Evolutionary conservation across 2,797 vertebrate species (phyloP).

Genomic region (Apogon talboti): DNA sequence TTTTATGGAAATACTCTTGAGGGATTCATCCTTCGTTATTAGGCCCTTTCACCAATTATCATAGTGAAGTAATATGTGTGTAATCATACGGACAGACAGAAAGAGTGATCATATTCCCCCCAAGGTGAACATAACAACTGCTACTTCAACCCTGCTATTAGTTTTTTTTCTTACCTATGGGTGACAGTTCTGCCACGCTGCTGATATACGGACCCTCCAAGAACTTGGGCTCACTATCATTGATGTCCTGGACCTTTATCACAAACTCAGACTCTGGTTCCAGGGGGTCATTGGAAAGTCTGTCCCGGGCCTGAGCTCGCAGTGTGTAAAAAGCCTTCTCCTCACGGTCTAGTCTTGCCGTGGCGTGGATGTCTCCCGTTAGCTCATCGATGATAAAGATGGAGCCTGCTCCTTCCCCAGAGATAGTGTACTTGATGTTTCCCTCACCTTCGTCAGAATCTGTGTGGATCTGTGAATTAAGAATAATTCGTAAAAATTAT

Average conservation of each 20-base stretch:
- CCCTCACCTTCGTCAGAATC: conserved; percentile 96
- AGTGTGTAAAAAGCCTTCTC: conserved; percentile 97
- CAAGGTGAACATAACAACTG: too few relatives aligned
- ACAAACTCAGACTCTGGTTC: conserved; percentile 98
- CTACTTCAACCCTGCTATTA: too few relatives aligned
- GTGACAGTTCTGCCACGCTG: conserved; percentile 95
- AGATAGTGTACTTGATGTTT: conserved; percentile 98
- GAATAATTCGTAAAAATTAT: too few relatives aligned
- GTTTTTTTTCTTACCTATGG: conserved; percentile 83
- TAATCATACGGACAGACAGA: too few relatives aligned
- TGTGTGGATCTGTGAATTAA: conserved; percentile 91
- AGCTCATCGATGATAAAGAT: conserved; percentile 97
- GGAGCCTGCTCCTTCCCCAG: conserved; percentile 93
- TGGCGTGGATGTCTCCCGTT: conserved; percentile 97
- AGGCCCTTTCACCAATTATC: too few relatives aligned
- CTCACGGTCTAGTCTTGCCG: conserved; percentile 93
- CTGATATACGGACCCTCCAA: conserved; percentile 96
- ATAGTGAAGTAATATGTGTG: too few relatives aligned
- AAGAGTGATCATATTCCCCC: too few relatives aligned
- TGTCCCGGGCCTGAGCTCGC: conserved; percentile 91
- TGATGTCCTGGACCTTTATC: conserved; percentile 99
- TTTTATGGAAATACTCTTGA: too few relatives aligned
- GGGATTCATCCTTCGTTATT: too few relatives aligned
- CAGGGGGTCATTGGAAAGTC: conserved; percentile 88
- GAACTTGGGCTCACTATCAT: conserved; percentile 97